Conservation (phyloP, 2,797 vertebrate genomes). For the Pipistrellus nathusii region DNA sequence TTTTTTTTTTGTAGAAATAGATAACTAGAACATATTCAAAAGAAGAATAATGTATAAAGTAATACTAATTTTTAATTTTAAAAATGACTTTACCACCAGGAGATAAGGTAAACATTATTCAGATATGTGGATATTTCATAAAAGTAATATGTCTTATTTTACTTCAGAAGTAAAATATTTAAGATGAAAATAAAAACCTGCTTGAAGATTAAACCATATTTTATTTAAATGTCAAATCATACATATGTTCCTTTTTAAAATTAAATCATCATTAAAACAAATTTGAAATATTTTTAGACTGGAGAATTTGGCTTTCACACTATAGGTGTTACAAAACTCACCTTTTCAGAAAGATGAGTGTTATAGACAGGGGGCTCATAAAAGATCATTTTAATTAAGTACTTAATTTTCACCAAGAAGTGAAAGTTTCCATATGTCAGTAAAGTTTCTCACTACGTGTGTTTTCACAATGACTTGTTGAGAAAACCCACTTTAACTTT, state of each 20-base stretch:
- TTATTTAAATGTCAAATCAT: slow-evolving; percentile 32
- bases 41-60: slow-evolving; percentile 4
- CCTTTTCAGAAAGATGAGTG: slow-evolving; percentile 32
- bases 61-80: neutral
- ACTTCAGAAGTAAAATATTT: slow-evolving; percentile 5
- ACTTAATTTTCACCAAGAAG: slow-evolving; percentile 61
- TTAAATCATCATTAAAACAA: slow-evolving; percentile 29
- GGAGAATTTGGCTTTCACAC: slow-evolving; percentile 38
- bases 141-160: slow-evolving; percentile 26
- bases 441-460: slow-evolving; percentile 39
- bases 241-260: neutral
- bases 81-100: neutral
- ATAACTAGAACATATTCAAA: neutral
- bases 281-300: slow-evolving; percentile 30
- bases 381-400: slow-evolving; percentile 51
- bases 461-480: neutral
- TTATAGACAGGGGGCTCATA: neutral
- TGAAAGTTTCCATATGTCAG: slow-evolving; percentile 44
- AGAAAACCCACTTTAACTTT: neutral
- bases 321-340: neutral
- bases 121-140: slow-evolving; percentile 1
- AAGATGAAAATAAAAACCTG: neutral
- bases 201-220: slow-evolving; percentile 16
- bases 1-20: neutral
- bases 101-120: neutral